Evolutionary conservation across 2,797 vertebrate genomes (phyloP).

Genomic region (Arnoldichthys spilopterus): DNA sequence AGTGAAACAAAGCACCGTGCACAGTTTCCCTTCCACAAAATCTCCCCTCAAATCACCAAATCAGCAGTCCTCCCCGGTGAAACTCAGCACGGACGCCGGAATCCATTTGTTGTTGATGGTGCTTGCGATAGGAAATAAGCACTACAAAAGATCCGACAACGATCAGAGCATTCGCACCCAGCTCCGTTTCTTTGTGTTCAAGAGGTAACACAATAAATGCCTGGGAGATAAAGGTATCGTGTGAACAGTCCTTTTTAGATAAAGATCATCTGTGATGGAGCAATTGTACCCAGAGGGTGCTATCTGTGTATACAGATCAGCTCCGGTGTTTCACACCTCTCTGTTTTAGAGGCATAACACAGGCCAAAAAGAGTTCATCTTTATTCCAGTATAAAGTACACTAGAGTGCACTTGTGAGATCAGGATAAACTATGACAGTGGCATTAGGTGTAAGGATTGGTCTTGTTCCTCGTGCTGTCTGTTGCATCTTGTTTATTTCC

Average conservation of each 20-base stretch:
- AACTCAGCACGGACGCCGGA: neutral
- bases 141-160: constrained; percentile 29
- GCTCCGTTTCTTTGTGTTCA: constrained; percentile 12
- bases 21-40: constrained; percentile 2
- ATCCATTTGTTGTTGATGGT: constrained; percentile 24
- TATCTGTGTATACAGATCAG: constrained; percentile 21
- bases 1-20: neutral
- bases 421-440: neutral
- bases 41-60: constrained; percentile 13
- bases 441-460: no score
- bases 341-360: neutral
- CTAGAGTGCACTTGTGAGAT: neutral
- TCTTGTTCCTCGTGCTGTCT: no score
- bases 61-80: neutral
- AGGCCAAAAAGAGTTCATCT: constrained; percentile 1
- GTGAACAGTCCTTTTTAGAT: constrained; percentile 15
- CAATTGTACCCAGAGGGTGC: constrained; percentile 1
- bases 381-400: neutral
- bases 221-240: constrained; percentile 12
- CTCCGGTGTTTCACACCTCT: constrained; percentile 3
- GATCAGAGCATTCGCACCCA: neutral
- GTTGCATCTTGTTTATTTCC: no score
- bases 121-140: constrained; percentile 24
- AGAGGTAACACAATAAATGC: constrained; percentile 26
- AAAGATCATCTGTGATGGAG: constrained; percentile 14